These are phyloP conservation scores for Atta colombica DNA, from an alignment of 1,140 invertebrate genomes.

Conservation along the genomic window DNA sequence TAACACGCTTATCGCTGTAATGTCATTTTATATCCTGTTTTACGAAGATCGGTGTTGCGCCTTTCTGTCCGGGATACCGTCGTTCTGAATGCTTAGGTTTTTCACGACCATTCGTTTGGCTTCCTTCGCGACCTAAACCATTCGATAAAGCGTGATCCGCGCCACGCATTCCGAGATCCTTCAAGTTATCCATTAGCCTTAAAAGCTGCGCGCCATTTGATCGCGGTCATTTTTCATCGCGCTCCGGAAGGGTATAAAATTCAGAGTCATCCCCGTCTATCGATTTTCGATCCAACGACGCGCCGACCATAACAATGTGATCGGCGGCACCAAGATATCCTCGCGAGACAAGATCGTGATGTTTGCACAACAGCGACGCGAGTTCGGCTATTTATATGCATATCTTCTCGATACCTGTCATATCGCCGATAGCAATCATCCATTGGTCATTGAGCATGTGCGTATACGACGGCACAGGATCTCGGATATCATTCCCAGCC, in stretches of 20 bases:
- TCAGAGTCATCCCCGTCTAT: conserved; percentile 51
- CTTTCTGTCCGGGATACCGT: neutral
- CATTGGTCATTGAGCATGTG: conserved; percentile 65
- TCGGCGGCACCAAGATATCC: conserved; percentile 53
- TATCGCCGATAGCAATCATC: conserved; percentile 66
- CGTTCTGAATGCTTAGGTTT: conserved; percentile 26
- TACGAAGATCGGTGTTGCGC: conserved; percentile 51
- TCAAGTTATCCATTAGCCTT: conserved; percentile 63
- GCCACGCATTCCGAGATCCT: conserved; percentile 50
- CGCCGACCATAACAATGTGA: conserved; percentile 54
- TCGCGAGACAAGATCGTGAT: conserved; percentile 48
- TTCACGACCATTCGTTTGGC: conserved; percentile 41
- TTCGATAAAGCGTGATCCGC: conserved; percentile 49
- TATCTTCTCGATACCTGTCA: conserved; percentile 66
- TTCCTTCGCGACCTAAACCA: conserved; percentile 3
- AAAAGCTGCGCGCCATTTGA: conserved; percentile 63
- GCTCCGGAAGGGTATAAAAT: conserved; percentile 23
- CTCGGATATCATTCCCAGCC: conserved; percentile 36
- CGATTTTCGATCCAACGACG: conserved; percentile 23
- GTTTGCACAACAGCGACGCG: conserved; percentile 50
- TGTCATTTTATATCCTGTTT: conserved; percentile 59
- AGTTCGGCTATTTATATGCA: conserved; percentile 65
- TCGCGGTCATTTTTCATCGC: conserved; percentile 64
- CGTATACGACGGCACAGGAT: conserved; percentile 37
- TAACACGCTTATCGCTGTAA: conserved; percentile 30